Conservation (phyloP, 2,797 vertebrate species). For the Paratrypauchen microcephalus region DNA sequence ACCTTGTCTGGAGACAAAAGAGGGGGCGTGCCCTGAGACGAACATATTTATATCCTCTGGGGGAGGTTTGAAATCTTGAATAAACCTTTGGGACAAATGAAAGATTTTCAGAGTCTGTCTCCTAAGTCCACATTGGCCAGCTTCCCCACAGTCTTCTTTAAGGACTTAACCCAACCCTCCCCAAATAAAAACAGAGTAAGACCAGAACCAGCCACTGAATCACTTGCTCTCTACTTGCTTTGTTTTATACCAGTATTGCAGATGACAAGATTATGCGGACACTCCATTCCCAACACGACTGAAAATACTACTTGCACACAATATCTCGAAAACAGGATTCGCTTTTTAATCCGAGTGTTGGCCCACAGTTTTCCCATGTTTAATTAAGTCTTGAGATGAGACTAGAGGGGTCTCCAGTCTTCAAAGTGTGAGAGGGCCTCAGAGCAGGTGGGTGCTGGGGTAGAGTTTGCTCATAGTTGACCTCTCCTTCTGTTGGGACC, state of each 20-base stretch:
- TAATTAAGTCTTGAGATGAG: constrained; percentile 65
- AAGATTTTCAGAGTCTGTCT: too few relatives aligned
- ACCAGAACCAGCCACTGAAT: too few relatives aligned
- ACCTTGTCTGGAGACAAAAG: too few relatives aligned
- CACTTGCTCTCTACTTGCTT: not conserved
- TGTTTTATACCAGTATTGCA: not conserved
- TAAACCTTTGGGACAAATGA: too few relatives aligned
- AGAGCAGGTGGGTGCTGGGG: constrained; percentile 70
- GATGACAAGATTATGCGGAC: not conserved
- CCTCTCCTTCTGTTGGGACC: constrained; percentile 76
- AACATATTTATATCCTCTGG: too few relatives aligned
- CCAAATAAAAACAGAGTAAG: too few relatives aligned
- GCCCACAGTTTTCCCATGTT: constrained; percentile 57
- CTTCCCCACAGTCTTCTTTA: too few relatives aligned
- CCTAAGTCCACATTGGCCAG: too few relatives aligned
- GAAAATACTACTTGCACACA: not conserved
- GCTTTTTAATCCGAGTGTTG: constrained; percentile 20
- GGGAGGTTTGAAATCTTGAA: too few relatives aligned
- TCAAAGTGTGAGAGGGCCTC: constrained; percentile 71
- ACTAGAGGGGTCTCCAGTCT: constrained; percentile 53
- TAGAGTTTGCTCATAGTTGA: constrained; percentile 76
- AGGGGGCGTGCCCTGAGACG: too few relatives aligned
- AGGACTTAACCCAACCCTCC: too few relatives aligned
- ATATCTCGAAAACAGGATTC: constrained; percentile 2
- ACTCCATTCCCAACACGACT: not conserved